Evolutionary conservation across 2,797 vertebrate species (phyloP), one percentile per base, ranked within the genome.

Genomic region (Brachyalestes nurse): DNA sequence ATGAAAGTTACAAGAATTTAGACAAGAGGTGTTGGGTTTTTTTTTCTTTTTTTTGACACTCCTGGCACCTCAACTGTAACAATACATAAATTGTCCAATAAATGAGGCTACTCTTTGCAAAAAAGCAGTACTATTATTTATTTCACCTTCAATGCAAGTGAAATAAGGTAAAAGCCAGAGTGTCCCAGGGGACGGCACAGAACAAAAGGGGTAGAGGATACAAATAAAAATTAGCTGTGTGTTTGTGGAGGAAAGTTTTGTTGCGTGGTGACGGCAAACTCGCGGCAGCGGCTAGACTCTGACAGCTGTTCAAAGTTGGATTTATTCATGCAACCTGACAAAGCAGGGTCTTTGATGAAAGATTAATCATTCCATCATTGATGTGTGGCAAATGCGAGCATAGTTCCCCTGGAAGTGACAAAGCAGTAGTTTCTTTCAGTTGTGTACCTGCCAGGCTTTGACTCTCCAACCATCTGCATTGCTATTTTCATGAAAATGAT

Each of bases 11-110:
- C 19, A 28, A 57, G 71, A 57, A 40, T 58, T 58, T 72, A 57
- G 53, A 72, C 71, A 72, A 38, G 49, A 8, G 28, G 0, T 72
- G 45, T 25, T 51, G 12, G 6, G 47, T 64, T 67, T 66, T 62
- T 34, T 23, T 9, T 10, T 47, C 12, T 6, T 12, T 5, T 13
- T n/a, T 72, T 72, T 57, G 51, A 72, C 71, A 72, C 16, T 3
- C 17, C 51, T 57, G 71, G 51, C 34, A 21, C 28, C 19, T 23
- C 5, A 8, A 14, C 19, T 45, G 65, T 40, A 69, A 47, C 28
- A 58, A 72, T 72, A 72, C 71, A 72, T 40, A 19, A n/a, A 38
- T 17, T 67, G 65, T 67, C 65, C 25, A 55, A 72, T 38, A 55
- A 72, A 72, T 53, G 25, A 72, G 13, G 23, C 45, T 28, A 53